These are phyloP conservation scores for Trichogramma dendrolimi DNA, from an alignment of 2,888 invertebrate genomes.

Conservation along the genomic window DNA sequence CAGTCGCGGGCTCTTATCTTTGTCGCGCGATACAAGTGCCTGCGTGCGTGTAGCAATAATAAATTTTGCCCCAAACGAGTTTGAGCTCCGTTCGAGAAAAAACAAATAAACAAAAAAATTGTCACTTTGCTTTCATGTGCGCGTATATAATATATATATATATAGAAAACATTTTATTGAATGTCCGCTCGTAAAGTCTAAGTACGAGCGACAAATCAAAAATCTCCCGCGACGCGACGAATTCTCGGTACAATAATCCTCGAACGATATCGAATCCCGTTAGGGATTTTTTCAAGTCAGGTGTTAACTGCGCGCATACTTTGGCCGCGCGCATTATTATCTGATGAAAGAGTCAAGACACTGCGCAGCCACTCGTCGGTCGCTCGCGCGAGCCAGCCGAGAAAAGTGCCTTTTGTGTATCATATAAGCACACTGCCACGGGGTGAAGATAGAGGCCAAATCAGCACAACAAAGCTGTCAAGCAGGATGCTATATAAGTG, in stretches of 20 bases:
- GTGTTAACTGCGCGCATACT: constrained; percentile 12
- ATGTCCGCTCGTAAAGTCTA: no score
- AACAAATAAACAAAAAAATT: no score
- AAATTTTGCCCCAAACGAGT: no score
- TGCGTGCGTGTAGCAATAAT: no score
- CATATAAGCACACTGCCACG: background rate
- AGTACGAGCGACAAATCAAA: no score
- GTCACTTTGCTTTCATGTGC: background rate
- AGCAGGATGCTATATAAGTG: background rate
- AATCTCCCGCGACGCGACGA: background rate
- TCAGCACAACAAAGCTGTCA: constrained; percentile 23
- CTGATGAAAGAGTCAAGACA: constrained; percentile 3
- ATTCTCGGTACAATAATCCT: background rate
- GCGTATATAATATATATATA: constrained; percentile 5
- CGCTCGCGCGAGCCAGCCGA: background rate
- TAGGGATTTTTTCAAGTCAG: constrained; percentile 20
- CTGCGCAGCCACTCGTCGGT: no score
- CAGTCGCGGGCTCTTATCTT: no score
- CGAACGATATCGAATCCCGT: constrained; percentile 20
- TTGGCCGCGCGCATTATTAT: constrained; percentile 6
- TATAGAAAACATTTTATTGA: constrained; percentile 8
- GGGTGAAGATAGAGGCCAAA: background rate
- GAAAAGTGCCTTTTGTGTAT: constrained; percentile 12
- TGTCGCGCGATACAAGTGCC: no score
- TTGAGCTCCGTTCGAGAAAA: no score